Evolutionary conservation across 2,888 invertebrate species (phyloP), one percentile per base, ranked within the genome.

Genomic region (Alloscopus bannaensis): DNA sequence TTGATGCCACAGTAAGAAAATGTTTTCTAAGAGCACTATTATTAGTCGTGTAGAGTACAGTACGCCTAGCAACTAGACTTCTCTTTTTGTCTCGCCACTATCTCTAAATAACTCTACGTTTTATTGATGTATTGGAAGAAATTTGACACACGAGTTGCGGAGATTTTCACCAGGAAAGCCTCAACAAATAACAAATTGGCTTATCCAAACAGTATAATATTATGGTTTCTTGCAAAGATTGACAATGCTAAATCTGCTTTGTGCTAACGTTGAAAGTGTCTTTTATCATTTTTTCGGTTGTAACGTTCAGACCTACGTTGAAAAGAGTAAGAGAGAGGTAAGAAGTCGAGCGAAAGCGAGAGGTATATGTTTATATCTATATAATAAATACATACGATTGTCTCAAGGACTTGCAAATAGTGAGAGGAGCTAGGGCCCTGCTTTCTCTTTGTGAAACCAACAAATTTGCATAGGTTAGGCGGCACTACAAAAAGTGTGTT

Each of bases 91-190:
- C 52, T 6, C 40, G 68, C 40, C 36, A 40, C 31, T 24, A 24
- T 20, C 24, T 8, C 18, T 8, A 59, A 60, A 69, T 76, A 76
- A 6, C 24, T 8, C 18, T 8, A 59, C 47, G 68, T 76, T 69
- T 76, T 68, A 60, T 76, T 76, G 50, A 76, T 47, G 47, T 77
- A 60, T 52, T 78, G 78, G 78, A 78, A 78, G 71, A 78, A 45
- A 52, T 78, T 78, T 78, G 78, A 78, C 77, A 77, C 77, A 64
- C 18, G 50, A 36, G 73, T 75, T 66, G 42, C 66, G 29, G 42
- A 40, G 31, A 31, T 36, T 60, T 31, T 57, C n/a, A 24, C 55
- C 2, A 26, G 28, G 57, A 57, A 29, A 59, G 68, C 76, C 76
- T 59, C 65, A 75, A 68, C 75, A 75, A 75, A 50, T 62, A 77